A percentile compares a stretch with the other conserved stretches of the same genome.
phyloP scores from a whole-genome alignment of 1,140 invertebrate species.

The Samia ricini region DNA sequence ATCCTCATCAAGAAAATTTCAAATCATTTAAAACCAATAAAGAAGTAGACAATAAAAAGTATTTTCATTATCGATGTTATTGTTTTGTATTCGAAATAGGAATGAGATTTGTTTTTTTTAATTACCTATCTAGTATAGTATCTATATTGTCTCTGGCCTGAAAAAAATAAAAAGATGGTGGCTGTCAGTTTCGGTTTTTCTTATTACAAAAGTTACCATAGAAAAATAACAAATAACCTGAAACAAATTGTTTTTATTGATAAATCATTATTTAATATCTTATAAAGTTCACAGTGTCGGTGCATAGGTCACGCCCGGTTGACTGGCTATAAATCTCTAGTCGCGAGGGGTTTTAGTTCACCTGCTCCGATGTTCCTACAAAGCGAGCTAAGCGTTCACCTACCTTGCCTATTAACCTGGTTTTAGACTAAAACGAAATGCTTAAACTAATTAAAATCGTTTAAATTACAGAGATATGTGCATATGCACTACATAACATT shows the following conservation, averaged over 20 bases:
- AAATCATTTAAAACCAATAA: no score
- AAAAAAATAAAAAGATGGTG: no score
- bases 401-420: not conserved
- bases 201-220: no score
- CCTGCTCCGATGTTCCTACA: not conserved
- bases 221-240: no score
- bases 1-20: no score
- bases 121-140: no score
- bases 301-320: not conserved
- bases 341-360: slow-evolving; percentile 11
- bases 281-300: not conserved
- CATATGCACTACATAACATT: slow-evolving; percentile 10
- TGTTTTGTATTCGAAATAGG: no score
- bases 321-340: slow-evolving; percentile 23
- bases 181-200: no score
- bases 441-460: not conserved
- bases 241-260: slow-evolving; percentile 6
- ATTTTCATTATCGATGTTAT: no score
- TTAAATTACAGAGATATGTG: slow-evolving; percentile 4
- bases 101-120: no score
- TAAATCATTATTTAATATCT: slow-evolving; percentile 25
- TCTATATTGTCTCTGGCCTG: no score
- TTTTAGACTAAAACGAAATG: not conserved
- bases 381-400: not conserved
- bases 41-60: no score